A percentile compares a stretch with the other conserved stretches of the same genome.
Evolutionary conservation across 2,888 invertebrate species (phyloP).

Genomic region (Furcula furcula): DNA sequence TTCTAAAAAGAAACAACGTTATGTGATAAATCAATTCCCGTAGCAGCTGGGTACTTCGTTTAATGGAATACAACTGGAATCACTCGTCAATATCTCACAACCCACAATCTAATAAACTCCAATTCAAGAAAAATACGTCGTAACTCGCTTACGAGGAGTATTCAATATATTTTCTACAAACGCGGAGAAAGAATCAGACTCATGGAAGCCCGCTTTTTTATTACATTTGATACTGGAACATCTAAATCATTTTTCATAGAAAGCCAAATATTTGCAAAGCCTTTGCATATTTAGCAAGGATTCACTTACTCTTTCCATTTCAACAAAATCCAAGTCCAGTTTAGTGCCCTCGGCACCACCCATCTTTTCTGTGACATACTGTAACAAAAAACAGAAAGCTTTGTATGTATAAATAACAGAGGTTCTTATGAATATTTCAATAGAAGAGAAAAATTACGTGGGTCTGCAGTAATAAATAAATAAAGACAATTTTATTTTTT

Average conservation of each 20-base stretch:
- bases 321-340: slow-evolving; percentile 98
- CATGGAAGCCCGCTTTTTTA: slow-evolving; percentile 13
- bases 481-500: too few species aligned
- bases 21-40: neutral
- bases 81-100: neutral
- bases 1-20: slow-evolving; percentile 83
- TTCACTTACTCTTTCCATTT: slow-evolving; percentile 97
- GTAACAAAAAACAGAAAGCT: slow-evolving; percentile 65
- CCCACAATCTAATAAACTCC: neutral
- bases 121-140: neutral
- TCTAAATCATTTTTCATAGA: slow-evolving; percentile 13
- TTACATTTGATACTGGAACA: slow-evolving; percentile 17
- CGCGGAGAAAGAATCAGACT: neutral
- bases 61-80: neutral
- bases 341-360: slow-evolving; percentile 99
- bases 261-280: slow-evolving; percentile 7
- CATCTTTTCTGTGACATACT: slow-evolving; percentile 99
- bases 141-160: neutral
- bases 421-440: too few species aligned
- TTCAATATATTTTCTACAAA: slow-evolving; percentile 1
- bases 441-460: too few species aligned
- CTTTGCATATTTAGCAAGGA: slow-evolving; percentile 16
- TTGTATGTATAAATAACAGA: too few species aligned
- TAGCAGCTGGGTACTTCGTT: neutral
- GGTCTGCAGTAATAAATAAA: too few species aligned